Percentiles rank a stretch among this genome's conserved stretches.
These are phyloP conservation scores for Drosophila repleta DNA, from an alignment of 1,140 invertebrate genomes.

Conservation along the genomic window DNA sequence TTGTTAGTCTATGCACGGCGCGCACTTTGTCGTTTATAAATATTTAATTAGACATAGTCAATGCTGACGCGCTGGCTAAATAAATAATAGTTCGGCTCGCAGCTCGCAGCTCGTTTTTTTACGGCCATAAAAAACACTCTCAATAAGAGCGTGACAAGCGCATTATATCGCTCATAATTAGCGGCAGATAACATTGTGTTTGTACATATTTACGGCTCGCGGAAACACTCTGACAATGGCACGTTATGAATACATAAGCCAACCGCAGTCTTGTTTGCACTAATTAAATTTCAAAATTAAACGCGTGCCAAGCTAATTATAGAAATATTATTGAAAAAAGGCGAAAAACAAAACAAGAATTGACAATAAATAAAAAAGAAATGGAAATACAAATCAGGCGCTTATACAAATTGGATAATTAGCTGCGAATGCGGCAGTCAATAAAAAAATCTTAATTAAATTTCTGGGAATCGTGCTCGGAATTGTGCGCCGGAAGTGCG, in stretches of 20 bases:
- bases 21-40: too few relatives aligned
- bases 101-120: too few relatives aligned
- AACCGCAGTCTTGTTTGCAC: slow-evolving; percentile 68
- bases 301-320: slow-evolving; percentile 68
- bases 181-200: slow-evolving; percentile 13
- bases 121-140: slow-evolving; percentile 24
- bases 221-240: slow-evolving; percentile 24
- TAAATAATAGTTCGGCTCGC: too few relatives aligned
- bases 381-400: not conserved
- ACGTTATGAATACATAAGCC: slow-evolving; percentile 62
- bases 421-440: slow-evolving; percentile 41
- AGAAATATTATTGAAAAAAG: slow-evolving; percentile 47
- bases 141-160: slow-evolving; percentile 26
- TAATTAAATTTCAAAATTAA: slow-evolving; percentile 78
- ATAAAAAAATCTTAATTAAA: slow-evolving; percentile 77
- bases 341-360: not conserved
- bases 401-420: slow-evolving; percentile 52
- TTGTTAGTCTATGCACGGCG: too few relatives aligned
- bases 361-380: not conserved
- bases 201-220: not conserved
- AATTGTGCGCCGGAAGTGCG: slow-evolving; percentile 20
- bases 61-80: not conserved
- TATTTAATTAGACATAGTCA: slow-evolving; percentile 7
- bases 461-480: slow-evolving; percentile 22
- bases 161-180: slow-evolving; percentile 52